These are phyloP conservation scores for Felis chaus DNA, from an alignment of 2,113 vertebrate species.

Conservation along the genomic window DNA sequence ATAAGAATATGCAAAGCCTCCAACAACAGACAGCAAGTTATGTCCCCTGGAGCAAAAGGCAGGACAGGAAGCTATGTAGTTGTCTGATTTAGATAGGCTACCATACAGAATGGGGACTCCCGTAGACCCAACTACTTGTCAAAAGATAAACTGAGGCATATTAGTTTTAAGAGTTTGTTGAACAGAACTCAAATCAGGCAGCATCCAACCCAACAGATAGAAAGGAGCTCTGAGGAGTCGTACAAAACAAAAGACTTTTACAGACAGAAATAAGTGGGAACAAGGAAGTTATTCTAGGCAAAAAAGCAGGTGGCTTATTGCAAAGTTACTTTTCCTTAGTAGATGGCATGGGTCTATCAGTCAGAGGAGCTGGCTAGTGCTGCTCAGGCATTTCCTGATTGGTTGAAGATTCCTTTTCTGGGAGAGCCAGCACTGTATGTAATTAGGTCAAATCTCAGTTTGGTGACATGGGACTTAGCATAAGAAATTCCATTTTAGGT, in stretches of 20 bases:
- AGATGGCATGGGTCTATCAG: background rate
- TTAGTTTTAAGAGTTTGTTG: background rate
- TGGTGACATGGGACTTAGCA: background rate
- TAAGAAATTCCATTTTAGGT: background rate
- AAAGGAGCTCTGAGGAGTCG: background rate
- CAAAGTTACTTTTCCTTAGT: background rate
- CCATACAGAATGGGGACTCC: background rate
- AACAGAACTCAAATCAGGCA: background rate
- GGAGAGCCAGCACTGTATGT: background rate
- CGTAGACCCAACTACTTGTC: background rate
- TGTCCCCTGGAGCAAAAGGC: background rate
- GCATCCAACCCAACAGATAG: background rate
- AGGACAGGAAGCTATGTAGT: background rate
- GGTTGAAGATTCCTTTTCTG: background rate
- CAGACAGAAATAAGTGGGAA: background rate
- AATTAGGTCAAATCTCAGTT: background rate
- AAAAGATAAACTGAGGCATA: background rate
- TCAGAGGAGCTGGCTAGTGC: background rate
- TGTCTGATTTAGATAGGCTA: background rate
- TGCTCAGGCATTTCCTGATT: background rate
- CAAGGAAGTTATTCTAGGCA: background rate
- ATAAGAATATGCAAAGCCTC: background rate
- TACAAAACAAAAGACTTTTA: background rate
- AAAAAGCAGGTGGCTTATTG: background rate
- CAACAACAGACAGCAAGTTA: background rate